Percentiles rank a stretch among this genome's conserved stretches.
Evolutionary conservation across 2,888 invertebrate genomes (phyloP).

Genomic region (Parnassius smintheus): DNA sequence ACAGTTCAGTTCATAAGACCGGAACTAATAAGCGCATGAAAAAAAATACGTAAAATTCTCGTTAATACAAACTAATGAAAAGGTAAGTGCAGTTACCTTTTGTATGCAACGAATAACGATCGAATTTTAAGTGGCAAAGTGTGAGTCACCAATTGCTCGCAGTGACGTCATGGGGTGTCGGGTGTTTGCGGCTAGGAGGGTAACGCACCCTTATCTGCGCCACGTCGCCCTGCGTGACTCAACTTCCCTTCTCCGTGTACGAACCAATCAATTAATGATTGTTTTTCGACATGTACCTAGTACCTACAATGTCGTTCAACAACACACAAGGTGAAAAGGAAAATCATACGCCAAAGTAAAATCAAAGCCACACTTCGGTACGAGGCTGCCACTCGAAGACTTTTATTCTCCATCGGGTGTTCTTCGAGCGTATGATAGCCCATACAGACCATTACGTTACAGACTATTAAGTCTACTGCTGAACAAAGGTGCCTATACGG

Average conservation of each 20-base stretch:
- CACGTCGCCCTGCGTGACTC: conserved; percentile 35
- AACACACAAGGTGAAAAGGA: not conserved
- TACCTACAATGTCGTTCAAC: not conserved
- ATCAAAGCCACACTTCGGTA: too few species aligned
- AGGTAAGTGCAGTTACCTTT: conserved; percentile 4
- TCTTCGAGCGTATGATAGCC: too few species aligned
- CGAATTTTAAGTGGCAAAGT: conserved; percentile 19
- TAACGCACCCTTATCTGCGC: conserved; percentile 36
- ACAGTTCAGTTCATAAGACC: not conserved
- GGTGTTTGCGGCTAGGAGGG: conserved; percentile 23
- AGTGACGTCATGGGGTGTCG: conserved; percentile 42
- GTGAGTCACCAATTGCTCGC: conserved; percentile 35
- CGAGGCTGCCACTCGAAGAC: too few species aligned
- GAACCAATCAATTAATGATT: conserved; percentile 26
- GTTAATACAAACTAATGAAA: conserved; percentile 9
- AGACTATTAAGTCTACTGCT: too few species aligned
- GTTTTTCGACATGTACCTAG: conserved; percentile 11
- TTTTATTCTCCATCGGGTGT: too few species aligned
- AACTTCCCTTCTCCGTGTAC: conserved; percentile 26
- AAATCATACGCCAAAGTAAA: too few species aligned
- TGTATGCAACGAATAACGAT: conserved; percentile 16
- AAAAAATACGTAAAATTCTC: not conserved
- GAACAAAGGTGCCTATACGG: too few species aligned
- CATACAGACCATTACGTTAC: too few species aligned
- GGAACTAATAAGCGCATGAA: not conserved